These are phyloP conservation scores for Drosophila rubida DNA, from an alignment of 2,888 invertebrate genomes.

Conservation along the genomic window DNA sequence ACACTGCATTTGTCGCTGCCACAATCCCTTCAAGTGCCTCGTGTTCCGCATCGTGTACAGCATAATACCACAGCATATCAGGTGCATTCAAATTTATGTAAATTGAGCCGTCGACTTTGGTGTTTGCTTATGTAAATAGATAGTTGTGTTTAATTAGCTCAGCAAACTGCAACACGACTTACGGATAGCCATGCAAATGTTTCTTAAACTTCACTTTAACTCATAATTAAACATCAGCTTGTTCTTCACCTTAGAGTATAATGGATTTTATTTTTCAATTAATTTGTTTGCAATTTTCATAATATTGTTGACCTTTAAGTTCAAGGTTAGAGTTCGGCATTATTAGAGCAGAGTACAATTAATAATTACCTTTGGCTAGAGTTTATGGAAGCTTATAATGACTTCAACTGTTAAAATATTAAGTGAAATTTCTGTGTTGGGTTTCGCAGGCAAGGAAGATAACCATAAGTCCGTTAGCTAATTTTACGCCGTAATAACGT, in stretches of 20 bases:
- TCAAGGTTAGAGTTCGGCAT: not conserved
- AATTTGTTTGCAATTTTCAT: not conserved
- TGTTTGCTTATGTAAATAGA: slow-evolving; percentile 41
- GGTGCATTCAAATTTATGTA: slow-evolving; percentile 63
- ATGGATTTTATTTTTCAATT: not conserved
- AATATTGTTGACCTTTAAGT: not conserved
- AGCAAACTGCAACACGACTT: slow-evolving; percentile 9
- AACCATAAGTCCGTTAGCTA: slow-evolving; percentile 23
- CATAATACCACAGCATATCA: slow-evolving; percentile 26
- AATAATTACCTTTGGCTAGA: not conserved
- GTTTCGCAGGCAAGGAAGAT: not conserved
- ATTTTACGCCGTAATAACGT: slow-evolving; percentile 36
- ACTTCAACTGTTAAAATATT: not conserved
- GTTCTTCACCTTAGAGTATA: not conserved
- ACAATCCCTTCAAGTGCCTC: slow-evolving; percentile 21
- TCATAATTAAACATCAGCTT: not conserved
- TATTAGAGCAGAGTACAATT: not conserved
- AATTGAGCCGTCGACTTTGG: slow-evolving; percentile 50
- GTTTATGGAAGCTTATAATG: not conserved
- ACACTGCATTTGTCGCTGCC: slow-evolving; percentile 43
- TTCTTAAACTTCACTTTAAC: not conserved
- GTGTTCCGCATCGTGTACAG: not conserved
- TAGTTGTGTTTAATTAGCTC: slow-evolving; percentile 58
- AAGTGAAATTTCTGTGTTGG: not conserved
- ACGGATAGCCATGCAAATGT: not conserved